Conservation (phyloP, 1,140 invertebrate genomes). For the Bombus breviceps region DNA sequence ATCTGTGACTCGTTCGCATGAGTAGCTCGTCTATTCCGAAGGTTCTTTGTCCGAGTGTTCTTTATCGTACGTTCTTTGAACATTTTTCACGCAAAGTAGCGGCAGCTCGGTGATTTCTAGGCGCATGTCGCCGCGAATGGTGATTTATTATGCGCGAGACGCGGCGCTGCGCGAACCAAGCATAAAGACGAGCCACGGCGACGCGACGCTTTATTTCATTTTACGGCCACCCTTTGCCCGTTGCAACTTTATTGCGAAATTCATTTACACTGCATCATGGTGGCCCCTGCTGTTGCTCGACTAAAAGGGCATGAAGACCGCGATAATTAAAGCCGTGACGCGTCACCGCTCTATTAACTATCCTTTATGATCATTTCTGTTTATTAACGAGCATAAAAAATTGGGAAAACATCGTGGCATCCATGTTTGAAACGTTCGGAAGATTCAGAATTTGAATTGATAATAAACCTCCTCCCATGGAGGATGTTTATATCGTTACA, state of each 20-base stretch:
- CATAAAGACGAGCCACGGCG: slow-evolving; percentile 37
- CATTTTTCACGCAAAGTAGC: slow-evolving; percentile 32
- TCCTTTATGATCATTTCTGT: not conserved
- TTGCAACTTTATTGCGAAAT: slow-evolving; percentile 55
- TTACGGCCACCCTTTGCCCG: slow-evolving; percentile 35
- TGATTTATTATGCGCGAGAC: slow-evolving; percentile 51
- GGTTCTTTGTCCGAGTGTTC: not conserved
- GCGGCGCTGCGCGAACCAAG: slow-evolving; percentile 9
- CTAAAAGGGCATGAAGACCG: slow-evolving; percentile 32
- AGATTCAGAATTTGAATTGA: no score
- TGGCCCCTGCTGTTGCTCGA: not conserved
- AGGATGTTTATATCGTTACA: no score
- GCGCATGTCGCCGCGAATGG: not conserved
- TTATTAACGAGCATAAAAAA: not conserved
- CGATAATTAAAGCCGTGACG: slow-evolving; percentile 37
- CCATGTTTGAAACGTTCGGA: no score
- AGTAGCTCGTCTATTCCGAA: slow-evolving; percentile 11
- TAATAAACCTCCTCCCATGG: no score
- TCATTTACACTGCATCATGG: slow-evolving; percentile 35
- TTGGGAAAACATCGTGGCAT: not conserved
- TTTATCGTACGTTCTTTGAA: not conserved
- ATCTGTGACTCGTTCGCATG: not conserved
- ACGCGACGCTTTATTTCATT: slow-evolving; percentile 48
- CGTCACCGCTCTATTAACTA: not conserved
- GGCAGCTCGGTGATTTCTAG: not conserved